Base-by-base conservation (phyloP, 2,113 vertebrate species). In the Patagioenas fasciata region DNA sequence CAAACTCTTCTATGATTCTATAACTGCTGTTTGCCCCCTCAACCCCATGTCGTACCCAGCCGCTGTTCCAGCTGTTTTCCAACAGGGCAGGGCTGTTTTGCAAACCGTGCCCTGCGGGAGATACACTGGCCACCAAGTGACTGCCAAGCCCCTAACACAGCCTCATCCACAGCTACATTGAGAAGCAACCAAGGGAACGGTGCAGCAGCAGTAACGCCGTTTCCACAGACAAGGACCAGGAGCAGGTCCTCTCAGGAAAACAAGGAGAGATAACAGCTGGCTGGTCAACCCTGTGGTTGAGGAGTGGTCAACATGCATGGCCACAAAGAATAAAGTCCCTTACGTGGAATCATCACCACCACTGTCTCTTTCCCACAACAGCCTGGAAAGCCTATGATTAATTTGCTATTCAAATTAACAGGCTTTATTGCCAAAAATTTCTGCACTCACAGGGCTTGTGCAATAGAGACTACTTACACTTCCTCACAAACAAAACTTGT, bases 331-430 rank as follows among this genome's bases (percentile, higher is more conserved):
- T 50, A 31, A 87, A 78, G 56, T 31, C 2, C 74, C 28, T 64
- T 65, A 36, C 1, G 10, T 47, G 51, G 72, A 92, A 86, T 67
- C 72, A 78, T 29, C 38, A 80, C 8, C 54, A 62, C 23, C n/a
- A 26, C 64, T 15, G 38, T 17, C 19, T 83, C 51, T 61, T 93
- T 88, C 82, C 79, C 75, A 90, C 60, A 93, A 24, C 29, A 80
- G 53, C 42, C 79, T 85, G 42, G 21, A 88, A 94, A 90, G 56
- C 75, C 62, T 88, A 6, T 47, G 57, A 80, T 85, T 91, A 48
- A 88, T 88, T 74, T 94, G 75, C 69, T 94, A 90, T 73, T 90
- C 88, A 88, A 89, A 92, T 74, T 56, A 80, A 72, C 10, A 71
- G 34, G 44, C n/a, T 90, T 88, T 80, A 93, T 92, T 94, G 40